A percentile compares a stretch with the other conserved stretches of the same genome.
Conservation (phyloP, 2,888 invertebrate genomes). For the Apodemia hepburni region DNA sequence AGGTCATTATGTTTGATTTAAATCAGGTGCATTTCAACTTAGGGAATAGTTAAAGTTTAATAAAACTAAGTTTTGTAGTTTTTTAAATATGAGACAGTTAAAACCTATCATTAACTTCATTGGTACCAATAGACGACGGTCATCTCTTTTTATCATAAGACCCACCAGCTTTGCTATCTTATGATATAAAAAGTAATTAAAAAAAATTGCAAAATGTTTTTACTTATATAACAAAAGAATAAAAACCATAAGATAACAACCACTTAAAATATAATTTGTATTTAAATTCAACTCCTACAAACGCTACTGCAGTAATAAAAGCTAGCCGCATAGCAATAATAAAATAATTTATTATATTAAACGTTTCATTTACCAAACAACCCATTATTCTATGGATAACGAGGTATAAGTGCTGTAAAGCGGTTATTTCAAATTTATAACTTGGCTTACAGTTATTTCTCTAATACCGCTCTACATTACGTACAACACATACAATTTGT, state of each 20-base stretch:
- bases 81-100: too few species aligned
- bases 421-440: slow-evolving; percentile 14
- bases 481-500: background rate
- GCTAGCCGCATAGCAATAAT: slow-evolving; percentile 8
- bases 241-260: background rate
- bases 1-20: too few species aligned
- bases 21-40: too few species aligned
- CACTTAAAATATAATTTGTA: background rate
- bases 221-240: too few species aligned
- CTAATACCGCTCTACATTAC: background rate
- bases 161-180: too few species aligned
- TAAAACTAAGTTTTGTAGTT: too few species aligned
- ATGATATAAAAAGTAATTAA: too few species aligned
- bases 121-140: too few species aligned
- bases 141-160: too few species aligned
- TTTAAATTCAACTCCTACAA: slow-evolving; percentile 2
- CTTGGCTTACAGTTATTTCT: slow-evolving; percentile 10
- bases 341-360: slow-evolving; percentile 14
- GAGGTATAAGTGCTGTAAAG: slow-evolving; percentile 10
- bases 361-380: slow-evolving; percentile 14
- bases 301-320: slow-evolving; percentile 11
- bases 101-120: too few species aligned
- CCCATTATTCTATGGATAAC: slow-evolving; percentile 11
- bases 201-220: too few species aligned
- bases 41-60: too few species aligned